Conservation (phyloP, 1,140 invertebrate genomes). For the Cyrtorhinus lividipennis region DNA sequence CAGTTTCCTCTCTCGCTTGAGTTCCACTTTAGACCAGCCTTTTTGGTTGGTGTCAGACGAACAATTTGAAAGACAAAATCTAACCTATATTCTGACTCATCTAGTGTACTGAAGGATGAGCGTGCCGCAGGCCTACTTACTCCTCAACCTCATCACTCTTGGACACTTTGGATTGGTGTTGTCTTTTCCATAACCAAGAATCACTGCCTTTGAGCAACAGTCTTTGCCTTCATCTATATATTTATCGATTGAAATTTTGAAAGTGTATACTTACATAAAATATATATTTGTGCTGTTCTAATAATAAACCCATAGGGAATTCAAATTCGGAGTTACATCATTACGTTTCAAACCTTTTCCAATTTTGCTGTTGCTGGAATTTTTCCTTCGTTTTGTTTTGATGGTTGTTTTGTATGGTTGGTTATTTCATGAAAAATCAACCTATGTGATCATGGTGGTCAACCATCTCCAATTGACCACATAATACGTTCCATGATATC, state of each 20-base stretch:
- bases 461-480: no score
- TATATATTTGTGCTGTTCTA: background rate
- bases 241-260: background rate
- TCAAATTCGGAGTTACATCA: no score
- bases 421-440: no score
- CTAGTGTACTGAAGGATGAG: background rate
- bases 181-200: background rate
- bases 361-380: no score
- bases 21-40: background rate
- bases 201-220: background rate
- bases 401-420: no score
- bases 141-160: background rate
- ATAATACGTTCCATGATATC: no score
- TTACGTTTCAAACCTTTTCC: no score
- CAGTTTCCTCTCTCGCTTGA: background rate
- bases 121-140: background rate
- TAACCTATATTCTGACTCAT: background rate
- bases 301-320: background rate
- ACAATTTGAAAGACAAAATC: background rate
- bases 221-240: background rate
- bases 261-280: no score
- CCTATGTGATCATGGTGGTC: no score
- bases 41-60: background rate
- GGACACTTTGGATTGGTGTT: background rate
- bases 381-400: no score